Evolutionary conservation across 1,140 invertebrate species (phyloP), one percentile per base, ranked within the genome.

Genomic region (Parasteatoda tepidariorum): DNA sequence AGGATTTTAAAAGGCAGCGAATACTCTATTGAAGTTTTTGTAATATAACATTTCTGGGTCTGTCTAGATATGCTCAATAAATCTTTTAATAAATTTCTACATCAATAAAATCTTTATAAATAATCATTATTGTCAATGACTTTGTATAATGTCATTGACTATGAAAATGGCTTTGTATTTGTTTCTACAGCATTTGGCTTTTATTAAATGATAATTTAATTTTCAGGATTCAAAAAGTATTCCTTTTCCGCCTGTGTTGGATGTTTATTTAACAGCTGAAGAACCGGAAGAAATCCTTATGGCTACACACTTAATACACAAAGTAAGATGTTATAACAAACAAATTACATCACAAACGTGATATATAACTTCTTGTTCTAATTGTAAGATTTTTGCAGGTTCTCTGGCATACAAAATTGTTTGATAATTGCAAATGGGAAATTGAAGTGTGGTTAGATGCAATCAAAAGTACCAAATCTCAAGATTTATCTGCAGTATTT

Each of bases 401-500:
- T n/a, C 55, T 83, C 0, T 2, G 55, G 0, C 5, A 33, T 9
- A 83, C 81, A 26, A 57, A 57, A 34, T 2, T 83, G 55, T 83
- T 83, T 83, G 81, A 66, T 66, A 5, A 57, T 26, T 83, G 81
- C 24, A 26, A 66, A 6, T 83, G 81, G 81, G 81, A 83, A 57
- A 57, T 67, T 33, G 59, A 73, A 66, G 13, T 67, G 2, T 83
- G 81, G 70, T 54, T 74, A 22, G 38, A 64, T 34, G n/a, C 68
- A 26, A 18, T 83, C 13, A 67, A 74, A 59, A 26, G 13, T 26
- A 24, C 48, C 18, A 73, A 83, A 34, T 33, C 57, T 34, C 64
- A 33, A 26, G 34, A 74, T 41, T 26, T 74, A 26, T 59, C 57
- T 7, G 11, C 22, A 22, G 38, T 83, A 66, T 61, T 74, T 83